phyloP scores from a whole-genome alignment of 2,113 vertebrate species.

The Lonchura striata region DNA sequence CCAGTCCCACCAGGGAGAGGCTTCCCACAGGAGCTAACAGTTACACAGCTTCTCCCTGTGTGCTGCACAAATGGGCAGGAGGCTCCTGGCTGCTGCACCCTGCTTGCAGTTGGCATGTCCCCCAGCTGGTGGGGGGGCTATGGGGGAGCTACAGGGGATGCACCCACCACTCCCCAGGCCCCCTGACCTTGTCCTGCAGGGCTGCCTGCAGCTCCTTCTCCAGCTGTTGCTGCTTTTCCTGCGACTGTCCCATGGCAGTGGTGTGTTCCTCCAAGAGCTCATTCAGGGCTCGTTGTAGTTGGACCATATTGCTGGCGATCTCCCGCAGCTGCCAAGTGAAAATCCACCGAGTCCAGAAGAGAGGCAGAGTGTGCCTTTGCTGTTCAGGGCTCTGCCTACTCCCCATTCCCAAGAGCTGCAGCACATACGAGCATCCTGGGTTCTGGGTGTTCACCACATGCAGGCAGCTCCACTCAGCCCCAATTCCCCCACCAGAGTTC shows the following conservation, averaged over 20 bases:
- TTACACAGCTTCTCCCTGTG: background rate
- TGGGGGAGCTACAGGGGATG: background rate
- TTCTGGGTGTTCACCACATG: background rate
- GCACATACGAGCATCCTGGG: background rate
- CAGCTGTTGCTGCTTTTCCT: constrained; percentile 65
- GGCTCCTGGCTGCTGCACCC: background rate
- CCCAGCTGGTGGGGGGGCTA: background rate
- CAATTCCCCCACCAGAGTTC: background rate
- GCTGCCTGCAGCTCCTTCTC: constrained; percentile 76
- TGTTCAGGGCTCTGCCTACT: background rate
- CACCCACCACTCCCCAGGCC: background rate
- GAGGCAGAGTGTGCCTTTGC: rapidly evolving
- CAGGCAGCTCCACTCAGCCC: no score
- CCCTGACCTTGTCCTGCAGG: constrained; percentile 82
- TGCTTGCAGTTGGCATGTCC: background rate
- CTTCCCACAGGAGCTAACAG: background rate
- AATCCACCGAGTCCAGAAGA: background rate
- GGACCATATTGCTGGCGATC: constrained; percentile 74
- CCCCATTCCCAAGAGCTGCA: background rate
- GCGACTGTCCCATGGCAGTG: constrained; percentile 68
- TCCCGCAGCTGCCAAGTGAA: constrained; percentile 75
- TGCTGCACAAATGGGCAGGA: background rate
- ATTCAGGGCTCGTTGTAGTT: constrained; percentile 77
- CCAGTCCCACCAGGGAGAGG: background rate
- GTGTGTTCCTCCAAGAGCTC: constrained; percentile 78